phyloP scores from a whole-genome alignment of 2,888 invertebrate species.

The Sphaerophoria rueppellii region DNA sequence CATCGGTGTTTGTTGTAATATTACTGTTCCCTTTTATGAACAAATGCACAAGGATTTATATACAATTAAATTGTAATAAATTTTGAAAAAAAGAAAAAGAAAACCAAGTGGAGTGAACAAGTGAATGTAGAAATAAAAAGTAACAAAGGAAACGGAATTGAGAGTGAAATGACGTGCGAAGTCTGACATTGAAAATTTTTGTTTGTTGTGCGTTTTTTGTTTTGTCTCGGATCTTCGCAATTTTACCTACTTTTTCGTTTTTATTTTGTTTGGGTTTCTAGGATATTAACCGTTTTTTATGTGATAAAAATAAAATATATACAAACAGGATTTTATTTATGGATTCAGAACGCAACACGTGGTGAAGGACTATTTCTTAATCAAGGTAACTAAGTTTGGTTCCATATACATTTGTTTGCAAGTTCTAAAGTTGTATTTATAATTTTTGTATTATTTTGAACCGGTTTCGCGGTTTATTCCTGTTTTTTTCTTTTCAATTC shows the following conservation, averaged over 20 bases:
- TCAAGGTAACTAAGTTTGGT: slow-evolving; percentile 25
- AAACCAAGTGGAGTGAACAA: slow-evolving; percentile 43
- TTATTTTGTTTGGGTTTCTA: slow-evolving; percentile 37
- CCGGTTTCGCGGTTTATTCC: slow-evolving; percentile 1
- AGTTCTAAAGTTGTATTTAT: not conserved
- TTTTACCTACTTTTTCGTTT: slow-evolving; percentile 23
- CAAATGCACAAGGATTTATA: slow-evolving; percentile 66
- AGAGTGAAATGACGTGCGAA: slow-evolving; percentile 53
- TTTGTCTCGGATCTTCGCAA: slow-evolving; percentile 68
- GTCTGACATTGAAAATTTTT: slow-evolving; percentile 67
- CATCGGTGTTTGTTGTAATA: slow-evolving; percentile 54
- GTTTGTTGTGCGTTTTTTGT: slow-evolving; percentile 64
- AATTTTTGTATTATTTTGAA: not conserved
- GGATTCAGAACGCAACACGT: slow-evolving; percentile 45
- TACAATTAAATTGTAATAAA: slow-evolving; percentile 60
- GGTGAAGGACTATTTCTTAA: slow-evolving; percentile 3
- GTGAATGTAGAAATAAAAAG: slow-evolving; percentile 52
- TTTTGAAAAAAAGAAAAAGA: slow-evolving; percentile 32
- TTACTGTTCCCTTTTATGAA: slow-evolving; percentile 51
- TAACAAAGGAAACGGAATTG: slow-evolving; percentile 64
- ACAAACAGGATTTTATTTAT: slow-evolving; percentile 12
- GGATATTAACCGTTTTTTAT: slow-evolving; percentile 33
- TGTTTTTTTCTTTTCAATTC: slow-evolving; percentile 31
- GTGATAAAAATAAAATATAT: not conserved
- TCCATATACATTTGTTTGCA: not conserved